phyloP scores from a whole-genome alignment of 2,113 vertebrate species.

The Clupea harengus region DNA sequence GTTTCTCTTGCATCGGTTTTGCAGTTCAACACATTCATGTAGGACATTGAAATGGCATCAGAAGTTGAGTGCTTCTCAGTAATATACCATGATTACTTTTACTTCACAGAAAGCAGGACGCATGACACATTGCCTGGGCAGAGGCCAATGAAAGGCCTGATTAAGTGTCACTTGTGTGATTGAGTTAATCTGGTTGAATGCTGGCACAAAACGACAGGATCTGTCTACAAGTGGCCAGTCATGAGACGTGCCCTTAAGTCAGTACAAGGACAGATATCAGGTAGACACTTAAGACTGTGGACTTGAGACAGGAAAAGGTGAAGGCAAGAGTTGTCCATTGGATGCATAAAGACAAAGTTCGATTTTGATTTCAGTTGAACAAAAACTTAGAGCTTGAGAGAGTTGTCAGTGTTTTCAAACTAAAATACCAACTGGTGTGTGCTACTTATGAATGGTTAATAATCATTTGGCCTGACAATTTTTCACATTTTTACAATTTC shows the following conservation, averaged over 20 bases:
- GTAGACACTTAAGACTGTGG: background rate
- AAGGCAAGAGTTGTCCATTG: background rate
- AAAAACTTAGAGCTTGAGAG: background rate
- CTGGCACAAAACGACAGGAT: background rate
- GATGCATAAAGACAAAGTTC: background rate
- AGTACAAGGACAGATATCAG: background rate
- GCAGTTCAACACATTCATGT: background rate
- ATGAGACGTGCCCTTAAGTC: background rate
- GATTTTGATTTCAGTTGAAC: background rate
- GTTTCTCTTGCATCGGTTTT: background rate
- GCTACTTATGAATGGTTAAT: background rate
- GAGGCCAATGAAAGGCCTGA: conserved; percentile 30
- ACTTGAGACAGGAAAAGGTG: background rate
- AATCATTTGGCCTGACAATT: background rate
- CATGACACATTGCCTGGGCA: conserved; percentile 27
- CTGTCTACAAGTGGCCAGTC: conserved; percentile 9
- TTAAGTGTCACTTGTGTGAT: conserved; percentile 23
- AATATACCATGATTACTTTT: background rate
- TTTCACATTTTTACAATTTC: background rate
- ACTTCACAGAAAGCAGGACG: background rate
- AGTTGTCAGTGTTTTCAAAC: background rate
- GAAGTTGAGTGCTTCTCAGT: background rate
- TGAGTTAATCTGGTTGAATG: conserved; percentile 19
- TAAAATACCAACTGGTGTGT: background rate
- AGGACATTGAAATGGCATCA: background rate